Base-by-base conservation (phyloP, 2,888 invertebrate species). In the Thereva nobilitata region DNA sequence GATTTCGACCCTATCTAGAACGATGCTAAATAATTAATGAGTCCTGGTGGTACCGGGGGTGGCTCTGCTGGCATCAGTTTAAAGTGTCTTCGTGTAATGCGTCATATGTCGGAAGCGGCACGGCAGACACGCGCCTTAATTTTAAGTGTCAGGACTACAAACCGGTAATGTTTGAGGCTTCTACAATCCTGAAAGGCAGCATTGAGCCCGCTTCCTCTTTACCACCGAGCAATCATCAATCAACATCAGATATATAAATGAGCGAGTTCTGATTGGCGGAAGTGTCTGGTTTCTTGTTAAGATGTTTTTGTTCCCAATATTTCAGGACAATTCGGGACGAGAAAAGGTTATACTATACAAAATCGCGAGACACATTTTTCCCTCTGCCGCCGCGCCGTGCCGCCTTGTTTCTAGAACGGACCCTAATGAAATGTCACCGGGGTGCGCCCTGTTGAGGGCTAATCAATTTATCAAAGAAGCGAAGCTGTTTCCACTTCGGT, bases 101-200 rank as follows among this genome's bases (percentile, higher is more conserved):
- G 69, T 69, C 69, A 69, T 67, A 69, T 57, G 69, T 69, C 69
- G 69, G 69, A 69, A 69, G 53, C 69, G 61, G 56, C 44, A 65
- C 65, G 69, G 67, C 65, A 67, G 67, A 44, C 69, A 67, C 69
- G 69, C 69, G 67, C 69, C 67, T 64, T 55, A 42, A 65, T 49
- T 65, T 55, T 41, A 65, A 65, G 56, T 61, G 50, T 50, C 41
- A 37, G 8, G 8, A 34, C 42, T 38, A 53, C 53, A 23, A 35
- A 34, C 49, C 38, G n/a, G 49, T 12, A 34, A 5, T 38, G 44
- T 59, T 63, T 50, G 47, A 53, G 35, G 49, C 56, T 35, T 44
- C 45, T 63, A n/a, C 34, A 68, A 47, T 41, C 47, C 37, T 59
- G 40, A 47, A 47, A 47, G 23, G 23, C 23, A 23, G 23, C 23